phyloP scores from a whole-genome alignment of 2,888 invertebrate species.

The Xestoiulus laeticollis region DNA sequence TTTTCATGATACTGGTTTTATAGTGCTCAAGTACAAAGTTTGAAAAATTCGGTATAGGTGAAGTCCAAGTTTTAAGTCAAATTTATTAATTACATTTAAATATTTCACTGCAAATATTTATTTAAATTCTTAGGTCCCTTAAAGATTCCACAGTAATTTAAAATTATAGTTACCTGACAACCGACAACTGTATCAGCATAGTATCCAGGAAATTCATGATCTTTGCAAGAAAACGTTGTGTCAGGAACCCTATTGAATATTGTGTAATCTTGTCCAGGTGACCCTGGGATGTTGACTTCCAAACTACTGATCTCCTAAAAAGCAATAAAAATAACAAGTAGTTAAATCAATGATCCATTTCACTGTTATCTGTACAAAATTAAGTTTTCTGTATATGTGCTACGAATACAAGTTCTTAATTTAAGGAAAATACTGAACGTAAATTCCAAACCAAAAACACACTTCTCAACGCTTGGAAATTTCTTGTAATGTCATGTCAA shows the following conservation, averaged over 20 bases:
- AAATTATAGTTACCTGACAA: conserved; percentile 55
- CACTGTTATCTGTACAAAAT: neutral
- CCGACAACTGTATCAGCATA: conserved; percentile 54
- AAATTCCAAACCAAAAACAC: neutral
- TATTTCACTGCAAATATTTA: no score
- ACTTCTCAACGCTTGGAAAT: neutral
- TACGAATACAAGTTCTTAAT: neutral
- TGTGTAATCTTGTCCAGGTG: conserved; percentile 56
- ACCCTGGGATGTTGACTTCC: conserved; percentile 54
- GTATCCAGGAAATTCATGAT: conserved; percentile 53
- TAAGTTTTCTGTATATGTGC: neutral
- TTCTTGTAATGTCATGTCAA: neutral
- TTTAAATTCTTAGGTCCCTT: no score
- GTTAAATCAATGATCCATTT: neutral
- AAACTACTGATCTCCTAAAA: conserved; percentile 45
- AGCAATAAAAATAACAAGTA: neutral
- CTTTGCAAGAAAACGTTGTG: conserved; percentile 53
- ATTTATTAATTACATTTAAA: no score
- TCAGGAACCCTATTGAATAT: conserved; percentile 56
- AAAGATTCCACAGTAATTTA: no score
- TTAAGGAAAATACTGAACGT: neutral
- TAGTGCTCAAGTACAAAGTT: no score
- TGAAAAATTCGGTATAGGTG: no score
- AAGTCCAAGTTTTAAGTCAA: no score
- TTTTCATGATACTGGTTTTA: no score